These are phyloP conservation scores for Paramuricea clavata DNA, from an alignment of 92 coral and sea anemone genomes.

Conservation along the genomic window DNA sequence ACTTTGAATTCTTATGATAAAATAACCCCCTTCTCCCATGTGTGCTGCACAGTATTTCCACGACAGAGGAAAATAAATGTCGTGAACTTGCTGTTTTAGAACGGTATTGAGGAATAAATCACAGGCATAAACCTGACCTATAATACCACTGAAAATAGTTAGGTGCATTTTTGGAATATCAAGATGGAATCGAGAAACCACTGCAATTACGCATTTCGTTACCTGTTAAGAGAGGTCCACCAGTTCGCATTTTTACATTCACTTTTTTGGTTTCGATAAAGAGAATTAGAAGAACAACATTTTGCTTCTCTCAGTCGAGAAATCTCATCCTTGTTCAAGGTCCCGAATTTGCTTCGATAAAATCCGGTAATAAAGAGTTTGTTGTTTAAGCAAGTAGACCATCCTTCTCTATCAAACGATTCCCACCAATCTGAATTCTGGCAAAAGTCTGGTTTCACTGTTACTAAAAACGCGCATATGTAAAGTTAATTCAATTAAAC, in stretches of 20 bases:
- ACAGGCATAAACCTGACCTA: no score
- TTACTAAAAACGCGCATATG: no score
- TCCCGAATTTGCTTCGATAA: background rate
- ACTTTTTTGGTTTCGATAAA: background rate
- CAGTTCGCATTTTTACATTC: conserved; percentile 5
- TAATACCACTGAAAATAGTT: background rate
- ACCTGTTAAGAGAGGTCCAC: conserved; percentile 16
- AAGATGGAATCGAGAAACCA: no score
- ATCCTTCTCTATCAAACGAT: conserved; percentile 14
- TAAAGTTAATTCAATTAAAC: no score
- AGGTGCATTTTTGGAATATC: no score
- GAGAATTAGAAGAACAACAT: conserved; percentile 6
- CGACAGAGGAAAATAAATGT: no score
- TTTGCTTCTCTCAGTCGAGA: conserved; percentile 3
- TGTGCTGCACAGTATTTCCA: no score
- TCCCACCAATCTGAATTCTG: background rate
- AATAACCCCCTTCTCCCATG: no score
- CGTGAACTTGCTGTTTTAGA: no score
- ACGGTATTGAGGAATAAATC: no score
- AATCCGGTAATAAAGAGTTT: conserved; percentile 26
- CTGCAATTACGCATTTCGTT: background rate
- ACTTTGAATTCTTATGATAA: no score
- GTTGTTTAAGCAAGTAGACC: conserved; percentile 3
- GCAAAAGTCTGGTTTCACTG: background rate
- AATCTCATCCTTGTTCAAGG: background rate